These are phyloP conservation scores for Danionella cerebrum DNA, from an alignment of 2,113 vertebrate genomes.

Conservation along the genomic window DNA sequence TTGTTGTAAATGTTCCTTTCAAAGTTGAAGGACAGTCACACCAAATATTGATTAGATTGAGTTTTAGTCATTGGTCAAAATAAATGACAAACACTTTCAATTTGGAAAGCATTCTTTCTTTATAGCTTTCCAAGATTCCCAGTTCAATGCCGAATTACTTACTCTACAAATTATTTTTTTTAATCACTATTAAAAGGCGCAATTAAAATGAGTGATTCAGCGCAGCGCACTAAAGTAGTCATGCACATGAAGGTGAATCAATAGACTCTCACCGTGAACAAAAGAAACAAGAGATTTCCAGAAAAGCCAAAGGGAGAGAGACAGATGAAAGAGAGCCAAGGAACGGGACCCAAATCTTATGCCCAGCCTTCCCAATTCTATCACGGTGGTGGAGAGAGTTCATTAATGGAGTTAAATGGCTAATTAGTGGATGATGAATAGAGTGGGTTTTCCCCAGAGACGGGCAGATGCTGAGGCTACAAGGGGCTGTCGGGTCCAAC, in stretches of 20 bases:
- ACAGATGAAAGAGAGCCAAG: neutral
- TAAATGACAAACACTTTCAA: too few species aligned
- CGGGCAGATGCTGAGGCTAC: conserved; percentile 37
- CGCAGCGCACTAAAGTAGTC: neutral
- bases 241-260: neutral
- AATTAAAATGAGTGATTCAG: neutral
- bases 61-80: too few species aligned
- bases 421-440: conserved; percentile 51
- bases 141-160: too few species aligned
- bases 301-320: neutral
- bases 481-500: conserved; percentile 12
- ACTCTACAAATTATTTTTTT: too few species aligned
- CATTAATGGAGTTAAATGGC: conserved; percentile 47
- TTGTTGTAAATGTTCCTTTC: too few species aligned
- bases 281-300: neutral
- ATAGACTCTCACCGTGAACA: neutral
- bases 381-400: conserved; percentile 44
- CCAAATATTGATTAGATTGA: too few species aligned
- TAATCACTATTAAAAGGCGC: too few species aligned
- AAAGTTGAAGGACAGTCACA: too few species aligned
- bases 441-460: conserved; percentile 38
- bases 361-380: conserved; percentile 38
- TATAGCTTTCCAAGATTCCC: too few species aligned
- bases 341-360: conserved; percentile 13
- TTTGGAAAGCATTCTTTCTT: too few species aligned